These are phyloP conservation scores for Opisthograptis luteolata DNA, from an alignment of 2,888 invertebrate genomes.

Conservation along the genomic window DNA sequence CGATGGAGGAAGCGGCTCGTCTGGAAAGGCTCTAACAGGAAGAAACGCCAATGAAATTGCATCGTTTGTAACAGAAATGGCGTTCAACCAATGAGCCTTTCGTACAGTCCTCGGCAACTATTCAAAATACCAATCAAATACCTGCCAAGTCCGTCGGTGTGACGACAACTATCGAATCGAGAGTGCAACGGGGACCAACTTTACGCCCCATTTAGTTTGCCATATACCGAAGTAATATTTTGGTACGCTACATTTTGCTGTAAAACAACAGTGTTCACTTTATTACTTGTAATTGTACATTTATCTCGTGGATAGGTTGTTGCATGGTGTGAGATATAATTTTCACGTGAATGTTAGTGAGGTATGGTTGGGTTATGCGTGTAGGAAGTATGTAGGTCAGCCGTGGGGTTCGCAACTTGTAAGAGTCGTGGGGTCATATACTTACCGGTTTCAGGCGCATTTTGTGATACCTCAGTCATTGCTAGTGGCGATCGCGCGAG, in stretches of 20 bases:
- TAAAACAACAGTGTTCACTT: slow-evolving; percentile 81
- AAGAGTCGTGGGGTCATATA: slow-evolving; percentile 45
- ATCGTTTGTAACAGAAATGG: slow-evolving; percentile 22
- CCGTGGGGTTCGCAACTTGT: slow-evolving; percentile 18
- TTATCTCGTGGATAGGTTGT: slow-evolving; percentile 48
- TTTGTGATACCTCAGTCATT: slow-evolving; percentile 82
- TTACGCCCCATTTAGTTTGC: slow-evolving; percentile 74
- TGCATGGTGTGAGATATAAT: slow-evolving; percentile 31
- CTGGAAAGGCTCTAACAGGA: slow-evolving; percentile 49
- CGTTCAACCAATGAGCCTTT: slow-evolving; percentile 55
- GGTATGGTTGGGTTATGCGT: slow-evolving; percentile 28
- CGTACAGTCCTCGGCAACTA: slow-evolving; percentile 54
- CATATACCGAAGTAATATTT: slow-evolving; percentile 80
- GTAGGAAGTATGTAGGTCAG: slow-evolving; percentile 23
- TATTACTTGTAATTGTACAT: slow-evolving; percentile 68
- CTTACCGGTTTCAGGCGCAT: slow-evolving; percentile 79
- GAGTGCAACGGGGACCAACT: slow-evolving; percentile 70
- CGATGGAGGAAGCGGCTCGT: slow-evolving; percentile 63
- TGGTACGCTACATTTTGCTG: slow-evolving; percentile 80
- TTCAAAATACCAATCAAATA: slow-evolving; percentile 83
- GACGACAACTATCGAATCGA: slow-evolving; percentile 80
- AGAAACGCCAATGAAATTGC: slow-evolving; percentile 47
- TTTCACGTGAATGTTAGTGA: slow-evolving; percentile 13
- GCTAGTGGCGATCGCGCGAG: slow-evolving; percentile 79
- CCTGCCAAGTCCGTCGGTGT: slow-evolving; percentile 82